Base-by-base conservation (phyloP, 1,140 invertebrate genomes). In the Gryon sp. region DNA sequence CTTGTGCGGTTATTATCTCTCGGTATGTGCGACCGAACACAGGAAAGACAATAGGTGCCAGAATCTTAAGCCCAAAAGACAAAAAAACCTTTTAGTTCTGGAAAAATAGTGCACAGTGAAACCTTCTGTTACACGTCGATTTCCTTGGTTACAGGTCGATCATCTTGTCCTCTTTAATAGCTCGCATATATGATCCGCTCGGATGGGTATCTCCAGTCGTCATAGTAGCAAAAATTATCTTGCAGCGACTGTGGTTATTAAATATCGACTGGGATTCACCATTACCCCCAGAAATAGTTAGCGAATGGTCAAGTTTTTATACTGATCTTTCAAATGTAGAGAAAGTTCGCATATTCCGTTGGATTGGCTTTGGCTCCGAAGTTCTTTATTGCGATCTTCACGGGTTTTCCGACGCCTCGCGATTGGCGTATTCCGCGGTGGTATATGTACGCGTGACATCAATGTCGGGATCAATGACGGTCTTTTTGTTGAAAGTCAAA, bases 211-310 rank as follows among this genome's bases (percentile, higher is more conserved):
- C 79, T 7, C 79, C 73, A 0, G 46, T 81, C 0, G 78, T 66
- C 0, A 62, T 83, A 6, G 18, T 50, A 18, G 68, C 68, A 7
- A 83, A 82, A 48, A 66, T 65, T 4, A 41, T 80, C 0, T 62
- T 84, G 6, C 80, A 84, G 48, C 55, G 63, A 6, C 62, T 84
- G 1, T 84, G 82, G 80, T 15, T 43, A n/a, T 8, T 75, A 6
- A 41, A 59, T 7, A 6, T 69, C 6, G 36, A 32, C 12, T 80
- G 76, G 78, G 76, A 82, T 14, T 5, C 4, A 0, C 24, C 32
- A 12, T 12, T 34, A 0, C 52, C 52, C 1, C 2, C 12, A 0
- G 15, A 24, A 16, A 6, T 55, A 8, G 8, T 26, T 2, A 1
- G 6, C 0, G 1, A 26, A 0, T 57, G 53, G 38, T 30, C 11